phyloP scores from a whole-genome alignment of 2,797 vertebrate genomes.

The Chelon auratus region DNA sequence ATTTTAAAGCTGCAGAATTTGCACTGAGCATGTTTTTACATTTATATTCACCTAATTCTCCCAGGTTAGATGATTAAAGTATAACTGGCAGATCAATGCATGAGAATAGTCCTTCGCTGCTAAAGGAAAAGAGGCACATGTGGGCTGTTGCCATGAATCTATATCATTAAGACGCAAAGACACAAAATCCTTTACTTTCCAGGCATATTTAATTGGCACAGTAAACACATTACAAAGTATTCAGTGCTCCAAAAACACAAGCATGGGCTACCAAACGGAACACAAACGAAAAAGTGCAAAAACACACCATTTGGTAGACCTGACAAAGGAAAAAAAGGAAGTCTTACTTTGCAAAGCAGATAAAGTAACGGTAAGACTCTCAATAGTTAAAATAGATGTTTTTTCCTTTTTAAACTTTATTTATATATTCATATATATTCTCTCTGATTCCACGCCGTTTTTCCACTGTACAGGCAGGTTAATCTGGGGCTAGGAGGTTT shows the following conservation, averaged over 20 bases:
- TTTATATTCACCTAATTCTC: too few species aligned
- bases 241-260: conserved; percentile 86
- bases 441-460: conserved; percentile 74
- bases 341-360: conserved; percentile 83
- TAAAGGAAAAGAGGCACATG: too few species aligned
- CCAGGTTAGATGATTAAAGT: too few species aligned
- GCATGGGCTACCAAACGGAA: conserved; percentile 82
- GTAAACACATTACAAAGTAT: conserved; percentile 88
- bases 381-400: conserved; percentile 87
- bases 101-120: too few species aligned
- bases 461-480: conserved; percentile 78
- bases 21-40: too few species aligned
- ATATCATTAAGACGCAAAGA: not conserved
- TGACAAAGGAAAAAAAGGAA: conserved; percentile 74
- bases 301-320: conserved; percentile 84
- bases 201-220: conserved; percentile 89
- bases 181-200: conserved; percentile 50
- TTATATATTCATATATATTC: conserved; percentile 85
- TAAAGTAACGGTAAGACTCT: conserved; percentile 79
- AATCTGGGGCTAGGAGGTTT: conserved; percentile 48
- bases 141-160: too few species aligned
- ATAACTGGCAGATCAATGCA: not conserved
- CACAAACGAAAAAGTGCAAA: conserved; percentile 85
- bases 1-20: too few species aligned
- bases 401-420: conserved; percentile 83